Evolutionary conservation across 2,797 vertebrate species (phyloP).

Genomic region (Pseudopleuronectes americanus): DNA sequence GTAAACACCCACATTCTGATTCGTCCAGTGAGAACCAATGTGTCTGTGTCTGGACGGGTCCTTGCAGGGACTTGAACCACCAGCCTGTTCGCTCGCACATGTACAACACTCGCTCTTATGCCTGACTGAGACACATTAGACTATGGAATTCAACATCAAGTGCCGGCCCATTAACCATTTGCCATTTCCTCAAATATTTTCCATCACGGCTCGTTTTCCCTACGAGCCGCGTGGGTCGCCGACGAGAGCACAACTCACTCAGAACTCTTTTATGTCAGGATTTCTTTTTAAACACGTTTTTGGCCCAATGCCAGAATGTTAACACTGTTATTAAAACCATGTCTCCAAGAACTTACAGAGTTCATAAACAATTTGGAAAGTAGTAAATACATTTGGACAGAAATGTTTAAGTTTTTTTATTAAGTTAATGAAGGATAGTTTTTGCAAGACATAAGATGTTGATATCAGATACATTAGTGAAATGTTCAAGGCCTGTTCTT

Average conservation of each 20-base stretch:
- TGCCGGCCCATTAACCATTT: conserved; percentile 78
- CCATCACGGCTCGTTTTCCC: conserved; percentile 68
- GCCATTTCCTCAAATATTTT: conserved; percentile 84
- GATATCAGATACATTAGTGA: neutral
- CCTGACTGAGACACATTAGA: conserved; percentile 81
- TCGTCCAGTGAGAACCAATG: conserved; percentile 44
- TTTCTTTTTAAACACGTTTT: conserved; percentile 19
- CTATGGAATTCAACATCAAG: conserved; percentile 83
- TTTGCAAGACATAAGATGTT: neutral
- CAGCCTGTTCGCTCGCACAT: conserved; percentile 70
- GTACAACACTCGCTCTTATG: conserved; percentile 76
- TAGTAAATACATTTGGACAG: neutral
- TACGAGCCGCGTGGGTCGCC: conserved; percentile 17
- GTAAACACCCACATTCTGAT: conserved; percentile 25
- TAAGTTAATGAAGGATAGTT: neutral
- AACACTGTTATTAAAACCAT: conserved; percentile 9
- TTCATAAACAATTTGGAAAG: neutral
- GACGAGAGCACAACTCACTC: conserved; percentile 17
- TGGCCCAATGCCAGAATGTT: conserved; percentile 10
- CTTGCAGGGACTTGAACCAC: conserved; percentile 80
- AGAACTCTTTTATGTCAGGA: conserved; percentile 10
- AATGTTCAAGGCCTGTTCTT: too few species aligned
- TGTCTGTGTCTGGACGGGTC: conserved; percentile 65
- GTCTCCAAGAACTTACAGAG: neutral
- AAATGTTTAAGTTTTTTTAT: neutral